Conservation (phyloP, 2,888 invertebrate species). For the Stegana nigrithorax region DNA sequence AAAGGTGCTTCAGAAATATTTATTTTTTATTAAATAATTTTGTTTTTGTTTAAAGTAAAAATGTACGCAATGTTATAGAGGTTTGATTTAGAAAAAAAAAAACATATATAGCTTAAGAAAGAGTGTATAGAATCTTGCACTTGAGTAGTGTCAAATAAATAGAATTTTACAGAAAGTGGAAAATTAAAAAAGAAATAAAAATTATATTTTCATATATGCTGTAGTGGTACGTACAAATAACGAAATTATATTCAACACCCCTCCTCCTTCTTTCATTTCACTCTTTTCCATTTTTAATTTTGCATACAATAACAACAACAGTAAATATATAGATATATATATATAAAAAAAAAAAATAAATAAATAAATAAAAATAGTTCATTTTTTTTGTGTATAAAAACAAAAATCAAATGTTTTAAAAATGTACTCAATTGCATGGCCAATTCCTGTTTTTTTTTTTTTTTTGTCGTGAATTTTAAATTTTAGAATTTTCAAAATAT, state of each 20-base stretch:
- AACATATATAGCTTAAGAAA: too few species aligned
- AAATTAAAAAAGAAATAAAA: constrained; percentile 8
- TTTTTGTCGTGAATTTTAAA: constrained; percentile 43
- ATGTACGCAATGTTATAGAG: too few species aligned
- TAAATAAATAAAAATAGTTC: too few species aligned
- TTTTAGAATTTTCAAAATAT: constrained; percentile 31
- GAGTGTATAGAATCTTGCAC: constrained; percentile 3
- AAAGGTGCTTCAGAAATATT: too few species aligned
- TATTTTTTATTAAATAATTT: too few species aligned
- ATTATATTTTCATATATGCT: constrained; percentile 4
- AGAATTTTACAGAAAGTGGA: not conserved
- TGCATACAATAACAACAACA: constrained; percentile 38
- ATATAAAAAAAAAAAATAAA: constrained; percentile 20
- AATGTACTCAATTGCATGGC: constrained; percentile 59
- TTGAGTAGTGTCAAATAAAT: not conserved
- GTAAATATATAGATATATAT: constrained; percentile 3
- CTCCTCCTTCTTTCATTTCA: constrained; percentile 52
- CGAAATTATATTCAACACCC: constrained; percentile 62
- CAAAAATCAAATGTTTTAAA: constrained; percentile 20
- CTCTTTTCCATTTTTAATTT: not conserved
- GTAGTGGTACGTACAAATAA: constrained; percentile 40
- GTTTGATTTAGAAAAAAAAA: too few species aligned
- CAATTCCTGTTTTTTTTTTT: constrained; percentile 60
- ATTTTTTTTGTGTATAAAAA: too few species aligned
- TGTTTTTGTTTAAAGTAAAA: too few species aligned